Base-by-base conservation (phyloP, 2,113 vertebrate genomes). In the Gallinago undulata region DNA sequence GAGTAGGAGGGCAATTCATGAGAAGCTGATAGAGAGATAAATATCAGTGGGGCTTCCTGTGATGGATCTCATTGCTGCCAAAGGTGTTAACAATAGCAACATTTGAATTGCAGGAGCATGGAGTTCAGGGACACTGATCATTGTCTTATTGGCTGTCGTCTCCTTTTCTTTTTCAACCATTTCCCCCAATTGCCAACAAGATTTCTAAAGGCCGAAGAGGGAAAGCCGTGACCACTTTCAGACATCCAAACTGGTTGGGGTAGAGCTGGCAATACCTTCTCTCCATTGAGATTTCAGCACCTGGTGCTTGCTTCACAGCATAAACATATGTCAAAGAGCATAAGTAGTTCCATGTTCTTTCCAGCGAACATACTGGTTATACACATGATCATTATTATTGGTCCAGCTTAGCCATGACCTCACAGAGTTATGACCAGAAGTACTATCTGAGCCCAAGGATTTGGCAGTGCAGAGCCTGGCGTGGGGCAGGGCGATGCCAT, bases 401-500 rank as follows among this genome's bases (percentile, higher is more conserved):
- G 13, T 92, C 33, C 70, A 70, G 1, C 15, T 79, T 82, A 57
- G 21, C 47, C 9, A 10, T 57, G 62, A n/a, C 47, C 78, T 43
- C 45, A 56, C 41, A 10, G 47, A 74, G 19, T 24, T 76, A 8
- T 37, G 56, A 62, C 11, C 0, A 0, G 57, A 33, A 19, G 5
- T 16, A 28, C 48, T 10, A 45, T 48, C 33, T 0, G 4, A 68
- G 30, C 57, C n/a, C 53, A 25, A 11, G 2, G 7, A 62, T 73
- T 19, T 0, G 0, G 6, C 57, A 76, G 31, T 4, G 1, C 24
- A 19, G 15, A 41, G 16, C 48, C 19, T 0, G 0, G 22, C 10
- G 1, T 64, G 56, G 55, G 9, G 23, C 24, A n/a, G 27, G 67
- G 28, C 3, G 1, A 27, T 51, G 7, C 11, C 27, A 37, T 0